Evolutionary conservation across 2,888 invertebrate genomes (phyloP), one percentile per base, ranked within the genome.

Genomic region (Agriopis marginaria): DNA sequence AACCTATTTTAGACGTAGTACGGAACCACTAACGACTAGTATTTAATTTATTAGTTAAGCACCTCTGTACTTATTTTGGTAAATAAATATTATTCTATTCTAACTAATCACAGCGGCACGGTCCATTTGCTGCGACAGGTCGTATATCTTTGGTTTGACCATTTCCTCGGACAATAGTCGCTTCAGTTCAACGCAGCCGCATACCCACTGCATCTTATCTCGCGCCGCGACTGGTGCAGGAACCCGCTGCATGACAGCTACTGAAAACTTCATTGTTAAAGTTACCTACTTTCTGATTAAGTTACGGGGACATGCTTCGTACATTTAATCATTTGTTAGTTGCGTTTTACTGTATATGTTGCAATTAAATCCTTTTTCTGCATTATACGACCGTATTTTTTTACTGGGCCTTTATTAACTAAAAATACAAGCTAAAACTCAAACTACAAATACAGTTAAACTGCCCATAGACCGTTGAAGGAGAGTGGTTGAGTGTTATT

Each of bases 261-360:
- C 51, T 77, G 75, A 73, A 76, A 82, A 79, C 74, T 78, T 75
- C 73, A 77, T 79, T 79, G 81, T 79, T 71, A 66, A 68, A 75
- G 17, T 71, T 56, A 51, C 73, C 73, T 76, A 77, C 73, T 54
- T 71, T 59, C 61, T 53, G 73, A 55, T n/a, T n/a, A n/a, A 32
- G 32, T 3, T 32, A 3, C 5, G 1, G 4, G 3, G 32, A 32
- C 32, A 5, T 32, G 32, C 32, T 3, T 32, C 5, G 32, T 32
- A 32, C 32, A 32, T 32, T 32, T 32, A 3, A 1, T 32, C 32
- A 5, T 32, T 58, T 68, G 77, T 17, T 50, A 7, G 50, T 17
- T 50, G 10, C 9, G 14, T n/a, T 17, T 17, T 3, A 50, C 17
- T 17, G n/a, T 17, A 3, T 50, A 50, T 17, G 9, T 50, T 17